Base-by-base conservation (phyloP, 2,797 vertebrate genomes). In the Halcyon badia region DNA sequence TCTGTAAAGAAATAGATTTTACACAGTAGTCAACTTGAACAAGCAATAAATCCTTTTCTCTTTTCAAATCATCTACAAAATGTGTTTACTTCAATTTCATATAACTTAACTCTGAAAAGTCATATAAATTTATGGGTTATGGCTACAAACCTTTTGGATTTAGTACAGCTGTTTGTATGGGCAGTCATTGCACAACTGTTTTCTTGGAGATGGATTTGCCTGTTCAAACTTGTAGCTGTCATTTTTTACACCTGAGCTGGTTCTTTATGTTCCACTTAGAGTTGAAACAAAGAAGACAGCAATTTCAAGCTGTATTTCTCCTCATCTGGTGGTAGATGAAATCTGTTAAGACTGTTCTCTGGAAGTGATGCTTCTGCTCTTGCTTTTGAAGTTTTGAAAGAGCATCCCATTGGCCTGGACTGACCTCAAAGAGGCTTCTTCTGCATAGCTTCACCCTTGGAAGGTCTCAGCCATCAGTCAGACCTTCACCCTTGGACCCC, bases 161-260 rank as follows among this genome's bases (percentile, higher is more conserved):
- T 58, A 28, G 39, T 66, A 19, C 0, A 0, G 17, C 5, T 69
- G 2, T 86, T 92, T 84, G 5, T 77, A 22, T 73, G 19, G 17
- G 15, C n/a, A 20, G 15, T 12, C 22, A 49, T 35, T 49, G 12
- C 7, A 19, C n/a, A 73, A 33, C 25, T 21, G 8, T 4, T 51
- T 83, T 2, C 28, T 65, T 71, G 71, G 41, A 48, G 80, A 56
- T 13, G 2, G 37, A 71, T 89, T 91, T 2, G 2, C 0, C 0
- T 51, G 14, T 62, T 83, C n/a, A 49, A 30, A 81, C 19, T 11
- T 48, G 10, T 54, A 31, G 16, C 56, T 57, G 18, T 28, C 16
- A 35, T 28, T 57, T 54, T 87, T 94, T 35, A 58, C 19, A 39
- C 21, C 25, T 52, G 26, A 83, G 33, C n/a, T 79, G 51, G 33